Evolutionary conservation across 2,888 invertebrate species (phyloP), one percentile per base, ranked within the genome.

Genomic region (Amiota minor): DNA sequence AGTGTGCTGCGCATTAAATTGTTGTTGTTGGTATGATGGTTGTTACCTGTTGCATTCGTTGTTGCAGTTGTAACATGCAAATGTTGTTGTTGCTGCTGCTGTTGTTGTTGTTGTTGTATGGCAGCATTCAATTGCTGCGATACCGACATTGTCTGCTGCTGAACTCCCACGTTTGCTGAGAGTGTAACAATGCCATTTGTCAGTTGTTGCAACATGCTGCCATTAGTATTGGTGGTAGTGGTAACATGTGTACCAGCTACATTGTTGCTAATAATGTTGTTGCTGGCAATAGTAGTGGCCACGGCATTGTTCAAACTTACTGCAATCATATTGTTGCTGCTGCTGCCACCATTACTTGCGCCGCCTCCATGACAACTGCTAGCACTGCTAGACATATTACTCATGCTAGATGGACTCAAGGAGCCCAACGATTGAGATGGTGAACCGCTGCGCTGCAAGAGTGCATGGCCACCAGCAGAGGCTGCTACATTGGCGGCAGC

Each of bases 401-500:
- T 90, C 75, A 88, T 88, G 83, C 90, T 90, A 74, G 90, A 89
- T 35, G 90, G 90, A 76, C 89, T 90, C 18, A 89, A 81, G 46
- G 90, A 90, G 68, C 89, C 89, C 71, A 89, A 78, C 71, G 89
- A 89, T 73, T 89, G 90, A n/a, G 90, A 89, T 55, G 90, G 89
- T 59, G 90, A 90, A 72, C 87, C 84, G 77, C 89, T 89, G 73
- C 89, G 88, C 76, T 87, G 89, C 67, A 88, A 80, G 9, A 76
- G 62, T 14, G 62, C 67, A 23, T 73, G 73, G 69, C 71, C 72
- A n/a, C 73, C 23, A 71, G 53, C 74, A 49, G 76, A 68, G 11
- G 73, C 69, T 47, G 73, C 74, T 10, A 74, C 72, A 10, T 83
- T 84, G 74, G 78, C 84, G 46, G 82, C 86, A 73, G 83, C 79